These are phyloP conservation scores for Numenius arquata DNA, from an alignment of 2,113 vertebrate genomes.

Conservation along the genomic window DNA sequence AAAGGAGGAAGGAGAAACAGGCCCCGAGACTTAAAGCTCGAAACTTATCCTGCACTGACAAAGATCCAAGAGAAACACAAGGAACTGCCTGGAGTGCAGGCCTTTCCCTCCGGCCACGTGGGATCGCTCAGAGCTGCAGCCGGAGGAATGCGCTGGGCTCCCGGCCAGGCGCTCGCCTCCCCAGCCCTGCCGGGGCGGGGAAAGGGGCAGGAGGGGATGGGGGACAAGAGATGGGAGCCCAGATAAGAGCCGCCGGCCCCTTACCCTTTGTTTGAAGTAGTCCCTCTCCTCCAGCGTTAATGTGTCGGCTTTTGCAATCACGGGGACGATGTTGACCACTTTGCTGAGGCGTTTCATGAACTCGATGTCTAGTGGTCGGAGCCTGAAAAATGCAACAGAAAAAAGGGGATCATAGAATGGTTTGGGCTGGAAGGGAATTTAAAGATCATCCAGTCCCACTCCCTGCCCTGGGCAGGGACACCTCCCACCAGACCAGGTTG, in stretches of 20 bases:
- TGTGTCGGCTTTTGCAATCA: slow-evolving; percentile 96
- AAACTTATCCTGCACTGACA: slow-evolving; percentile 12
- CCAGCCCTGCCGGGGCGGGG: neutral
- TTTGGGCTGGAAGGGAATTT: neutral
- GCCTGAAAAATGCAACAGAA: slow-evolving; percentile 67
- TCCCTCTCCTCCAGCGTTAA: slow-evolving; percentile 95
- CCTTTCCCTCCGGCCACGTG: neutral
- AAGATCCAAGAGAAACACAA: slow-evolving; percentile 65
- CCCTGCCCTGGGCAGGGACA: neutral
- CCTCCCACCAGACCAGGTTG: neutral
- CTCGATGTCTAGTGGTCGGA: slow-evolving; percentile 93
- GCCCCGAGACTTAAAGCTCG: neutral
- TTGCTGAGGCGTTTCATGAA: slow-evolving; percentile 98
- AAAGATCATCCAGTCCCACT: neutral
- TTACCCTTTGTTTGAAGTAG: slow-evolving; percentile 91
- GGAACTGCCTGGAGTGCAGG: neutral
- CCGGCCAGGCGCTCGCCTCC: neutral
- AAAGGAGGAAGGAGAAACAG: neutral
- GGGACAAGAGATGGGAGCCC: neutral
- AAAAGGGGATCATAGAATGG: neutral
- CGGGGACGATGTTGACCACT: slow-evolving; percentile 96
- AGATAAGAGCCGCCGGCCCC: neutral
- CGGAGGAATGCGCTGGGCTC: slow-evolving; percentile 33
- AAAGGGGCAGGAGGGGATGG: neutral
- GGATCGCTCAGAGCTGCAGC: slow-evolving; percentile 6